Percentiles rank a stretch among this genome's conserved stretches.
Conservation (phyloP, 2,797 vertebrate species). For the Remorina albescens region DNA sequence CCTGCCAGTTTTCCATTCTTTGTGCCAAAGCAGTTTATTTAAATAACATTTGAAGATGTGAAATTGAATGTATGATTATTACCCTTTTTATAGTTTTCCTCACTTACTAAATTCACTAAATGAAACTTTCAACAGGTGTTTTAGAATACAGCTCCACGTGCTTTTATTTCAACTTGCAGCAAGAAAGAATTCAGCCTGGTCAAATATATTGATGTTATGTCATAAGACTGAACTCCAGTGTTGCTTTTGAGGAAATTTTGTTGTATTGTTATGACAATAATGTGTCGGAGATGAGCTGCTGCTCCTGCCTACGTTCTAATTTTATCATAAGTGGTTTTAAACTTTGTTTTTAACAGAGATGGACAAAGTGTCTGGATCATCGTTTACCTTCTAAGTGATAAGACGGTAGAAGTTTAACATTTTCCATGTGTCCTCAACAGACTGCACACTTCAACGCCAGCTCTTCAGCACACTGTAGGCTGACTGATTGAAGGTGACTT, state of each 20-base stretch:
- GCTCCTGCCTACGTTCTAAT: neutral
- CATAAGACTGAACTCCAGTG: neutral
- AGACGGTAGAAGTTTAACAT: constrained; percentile 21
- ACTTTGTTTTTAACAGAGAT: constrained; percentile 1
- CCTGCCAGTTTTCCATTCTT: constrained; percentile 44
- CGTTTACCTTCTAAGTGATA: constrained; percentile 15
- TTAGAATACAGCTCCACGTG: neutral
- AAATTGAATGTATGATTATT: constrained; percentile 9
- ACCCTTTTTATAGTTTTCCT: neutral
- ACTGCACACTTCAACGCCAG: constrained; percentile 7
- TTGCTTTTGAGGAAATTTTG: neutral
- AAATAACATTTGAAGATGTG: constrained; percentile 20
- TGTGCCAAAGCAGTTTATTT: constrained; percentile 41
- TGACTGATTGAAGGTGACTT: constrained; percentile 12
- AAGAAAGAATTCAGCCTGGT: too few relatives aligned
- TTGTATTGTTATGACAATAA: neutral
- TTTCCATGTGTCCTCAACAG: constrained; percentile 27
- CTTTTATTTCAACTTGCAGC: neutral
- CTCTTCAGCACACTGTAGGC: neutral
- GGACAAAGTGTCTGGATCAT: neutral
- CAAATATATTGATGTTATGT: too few relatives aligned
- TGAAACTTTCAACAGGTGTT: neutral
- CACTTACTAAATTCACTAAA: too few relatives aligned
- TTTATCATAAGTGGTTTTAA: neutral
- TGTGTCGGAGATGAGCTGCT: neutral